A percentile compares a stretch with the other conserved stretches of the same genome.
phyloP scores from a whole-genome alignment of 35 echinoderm and acorn worm species.

The Strongylocentrotus purpuratus region DNA sequence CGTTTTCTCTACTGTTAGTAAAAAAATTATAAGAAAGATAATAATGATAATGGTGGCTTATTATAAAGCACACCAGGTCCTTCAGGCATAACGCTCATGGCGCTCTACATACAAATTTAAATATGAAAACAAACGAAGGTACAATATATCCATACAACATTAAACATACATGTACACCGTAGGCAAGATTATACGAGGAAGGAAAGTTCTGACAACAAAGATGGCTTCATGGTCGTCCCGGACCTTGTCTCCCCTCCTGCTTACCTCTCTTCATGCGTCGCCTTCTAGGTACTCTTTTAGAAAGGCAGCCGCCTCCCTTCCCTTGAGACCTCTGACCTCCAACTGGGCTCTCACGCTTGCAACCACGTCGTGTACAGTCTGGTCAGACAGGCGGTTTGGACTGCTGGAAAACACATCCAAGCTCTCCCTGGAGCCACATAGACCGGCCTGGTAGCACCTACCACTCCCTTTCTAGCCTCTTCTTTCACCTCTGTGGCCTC shows the following conservation, averaged over 20 bases:
- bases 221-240: too few species aligned
- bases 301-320: constrained; percentile 44
- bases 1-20: too few species aligned
- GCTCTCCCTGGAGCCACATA: constrained; percentile 50
- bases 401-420: constrained; percentile 61
- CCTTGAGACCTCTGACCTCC: not conserved
- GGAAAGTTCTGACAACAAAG: constrained; percentile 12
- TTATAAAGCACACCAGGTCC: too few species aligned
- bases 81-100: too few species aligned
- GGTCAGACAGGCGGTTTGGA: constrained; percentile 42
- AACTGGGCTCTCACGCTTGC: constrained; percentile 61
- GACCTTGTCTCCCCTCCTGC: constrained; percentile 52
- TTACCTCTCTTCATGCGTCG: constrained; percentile 62
- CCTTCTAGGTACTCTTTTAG: constrained; percentile 66
- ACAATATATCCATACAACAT: too few species aligned
- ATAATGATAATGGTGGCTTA: too few species aligned
- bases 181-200: too few species aligned
- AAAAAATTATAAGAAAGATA: too few species aligned
- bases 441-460: not conserved
- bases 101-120: too few species aligned
- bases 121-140: too few species aligned
- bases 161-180: too few species aligned
- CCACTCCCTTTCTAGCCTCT: not conserved
- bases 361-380: constrained; percentile 61
- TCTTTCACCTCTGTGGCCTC: not conserved